A percentile compares a stretch with the other conserved stretches of the same genome.
Conservation (phyloP, 2,113 vertebrate genomes). For the Uropsilus gracilis region DNA sequence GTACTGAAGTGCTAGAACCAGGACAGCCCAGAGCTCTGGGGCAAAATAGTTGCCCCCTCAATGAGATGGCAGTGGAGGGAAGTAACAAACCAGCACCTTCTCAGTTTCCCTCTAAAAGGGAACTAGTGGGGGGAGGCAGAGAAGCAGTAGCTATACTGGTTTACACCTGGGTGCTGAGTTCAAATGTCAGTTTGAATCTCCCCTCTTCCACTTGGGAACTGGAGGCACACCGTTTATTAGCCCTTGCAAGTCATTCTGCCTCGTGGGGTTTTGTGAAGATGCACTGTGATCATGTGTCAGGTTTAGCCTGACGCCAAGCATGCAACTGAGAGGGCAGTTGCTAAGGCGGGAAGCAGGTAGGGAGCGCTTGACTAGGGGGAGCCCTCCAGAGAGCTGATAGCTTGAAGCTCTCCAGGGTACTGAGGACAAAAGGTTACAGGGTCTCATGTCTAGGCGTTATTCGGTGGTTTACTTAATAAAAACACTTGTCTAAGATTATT, state of each 20-base stretch:
- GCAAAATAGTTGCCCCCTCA: constrained; percentile 85
- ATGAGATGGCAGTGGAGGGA: constrained; percentile 80
- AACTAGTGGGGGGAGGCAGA: constrained; percentile 76
- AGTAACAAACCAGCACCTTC: constrained; percentile 89
- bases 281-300: background rate
- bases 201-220: background rate
- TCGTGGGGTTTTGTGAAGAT: background rate
- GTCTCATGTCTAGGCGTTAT: too few species aligned
- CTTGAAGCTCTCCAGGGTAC: too few species aligned
- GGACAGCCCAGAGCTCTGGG: constrained; percentile 85
- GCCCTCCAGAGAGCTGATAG: background rate
- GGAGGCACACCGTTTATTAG: background rate
- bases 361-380: fast-evolving
- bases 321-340: fast-evolving
- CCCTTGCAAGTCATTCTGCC: background rate
- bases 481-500: background rate
- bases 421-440: too few species aligned
- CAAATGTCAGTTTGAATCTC: background rate
- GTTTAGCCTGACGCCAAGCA: too few species aligned
- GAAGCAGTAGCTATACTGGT: constrained; percentile 64
- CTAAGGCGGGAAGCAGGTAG: background rate
- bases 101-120: constrained; percentile 86
- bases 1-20: constrained; percentile 83
- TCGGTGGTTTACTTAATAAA: background rate
- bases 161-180: background rate